Evolutionary conservation across 2,113 vertebrate genomes (phyloP).

Genomic region (Athene cunicularia): DNA sequence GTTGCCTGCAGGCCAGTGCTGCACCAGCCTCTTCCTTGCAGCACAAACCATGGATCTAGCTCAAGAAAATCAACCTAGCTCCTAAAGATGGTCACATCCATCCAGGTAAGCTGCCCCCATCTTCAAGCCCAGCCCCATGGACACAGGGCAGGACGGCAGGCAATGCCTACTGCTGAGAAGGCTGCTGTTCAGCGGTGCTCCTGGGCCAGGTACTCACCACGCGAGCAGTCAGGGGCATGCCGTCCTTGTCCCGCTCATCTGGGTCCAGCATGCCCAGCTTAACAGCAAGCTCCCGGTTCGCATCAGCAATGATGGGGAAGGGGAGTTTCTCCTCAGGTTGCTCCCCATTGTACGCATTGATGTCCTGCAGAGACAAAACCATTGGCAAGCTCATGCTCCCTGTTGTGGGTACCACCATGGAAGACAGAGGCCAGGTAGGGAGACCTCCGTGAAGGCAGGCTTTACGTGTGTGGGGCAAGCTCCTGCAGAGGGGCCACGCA

Average conservation of each 20-base stretch:
- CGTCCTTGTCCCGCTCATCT: conserved; percentile 87
- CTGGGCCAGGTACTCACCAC: conserved; percentile 81
- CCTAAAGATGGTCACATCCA: background rate
- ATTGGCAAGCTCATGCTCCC: fast-evolving
- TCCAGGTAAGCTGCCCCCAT: background rate
- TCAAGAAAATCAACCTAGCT: background rate
- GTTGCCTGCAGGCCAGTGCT: background rate
- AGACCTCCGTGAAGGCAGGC: background rate
- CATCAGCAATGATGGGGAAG: conserved; percentile 95
- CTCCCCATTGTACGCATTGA: conserved; percentile 80
- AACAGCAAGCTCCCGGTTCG: conserved; percentile 85
- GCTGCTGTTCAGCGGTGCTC: fast-evolving
- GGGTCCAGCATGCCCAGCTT: conserved; percentile 96
- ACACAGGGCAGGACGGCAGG: background rate
- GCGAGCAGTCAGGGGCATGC: conserved; percentile 90
- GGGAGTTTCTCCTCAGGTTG: conserved; percentile 78
- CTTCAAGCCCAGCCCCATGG: background rate
- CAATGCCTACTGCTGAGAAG: background rate
- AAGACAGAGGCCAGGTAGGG: background rate
- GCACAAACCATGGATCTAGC: background rate
- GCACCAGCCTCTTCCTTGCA: background rate
- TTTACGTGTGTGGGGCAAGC: background rate
- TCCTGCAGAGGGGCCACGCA: background rate
- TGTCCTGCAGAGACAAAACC: conserved; percentile 81
- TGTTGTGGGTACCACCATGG: background rate